Percentiles rank a stretch among this genome's conserved stretches.
phyloP scores from a whole-genome alignment of 2,888 invertebrate genomes.

The Hydropsyche betteni region DNA sequence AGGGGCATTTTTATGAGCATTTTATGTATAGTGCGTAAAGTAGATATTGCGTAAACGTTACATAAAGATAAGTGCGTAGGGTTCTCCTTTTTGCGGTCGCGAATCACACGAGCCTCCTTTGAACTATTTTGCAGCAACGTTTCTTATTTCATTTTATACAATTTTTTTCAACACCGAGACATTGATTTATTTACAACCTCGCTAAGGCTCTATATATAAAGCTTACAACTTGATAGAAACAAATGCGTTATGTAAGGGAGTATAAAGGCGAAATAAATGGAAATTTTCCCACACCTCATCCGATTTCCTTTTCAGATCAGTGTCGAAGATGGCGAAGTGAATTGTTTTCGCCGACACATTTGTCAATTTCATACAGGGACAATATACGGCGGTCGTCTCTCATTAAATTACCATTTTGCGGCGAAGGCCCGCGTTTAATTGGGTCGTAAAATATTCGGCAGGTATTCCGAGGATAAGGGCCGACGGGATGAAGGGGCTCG shows the following conservation, averaged over 20 bases:
- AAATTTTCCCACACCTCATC: not conserved
- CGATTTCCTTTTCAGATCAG: slow-evolving; percentile 14
- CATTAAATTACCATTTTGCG: slow-evolving; percentile 15
- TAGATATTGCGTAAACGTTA: slow-evolving; percentile 13
- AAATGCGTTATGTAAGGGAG: slow-evolving; percentile 34
- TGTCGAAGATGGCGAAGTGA: not conserved
- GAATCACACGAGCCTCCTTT: slow-evolving; percentile 23
- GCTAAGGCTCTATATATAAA: slow-evolving; percentile 36
- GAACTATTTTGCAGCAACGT: slow-evolving; percentile 23
- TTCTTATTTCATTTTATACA: slow-evolving; percentile 6
- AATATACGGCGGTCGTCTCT: not conserved
- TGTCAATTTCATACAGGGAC: slow-evolving; percentile 9
- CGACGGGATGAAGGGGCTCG: not conserved
- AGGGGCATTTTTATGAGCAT: slow-evolving; percentile 14
- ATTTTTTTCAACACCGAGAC: slow-evolving; percentile 25
- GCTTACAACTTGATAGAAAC: slow-evolving; percentile 38
- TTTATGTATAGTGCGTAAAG: slow-evolving; percentile 24
- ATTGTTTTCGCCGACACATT: not conserved
- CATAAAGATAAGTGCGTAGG: slow-evolving; percentile 9
- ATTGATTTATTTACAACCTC: slow-evolving; percentile 37
- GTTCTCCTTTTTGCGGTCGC: slow-evolving; percentile 6
- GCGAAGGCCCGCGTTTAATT: not conserved
- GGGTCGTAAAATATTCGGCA: slow-evolving; percentile 16
- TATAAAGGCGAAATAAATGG: slow-evolving; percentile 29
- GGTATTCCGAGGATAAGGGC: not conserved